Percentiles rank a stretch among this genome's conserved stretches.
Conservation (phyloP, 1,140 invertebrate genomes). For the Pseudoatta argentina region DNA sequence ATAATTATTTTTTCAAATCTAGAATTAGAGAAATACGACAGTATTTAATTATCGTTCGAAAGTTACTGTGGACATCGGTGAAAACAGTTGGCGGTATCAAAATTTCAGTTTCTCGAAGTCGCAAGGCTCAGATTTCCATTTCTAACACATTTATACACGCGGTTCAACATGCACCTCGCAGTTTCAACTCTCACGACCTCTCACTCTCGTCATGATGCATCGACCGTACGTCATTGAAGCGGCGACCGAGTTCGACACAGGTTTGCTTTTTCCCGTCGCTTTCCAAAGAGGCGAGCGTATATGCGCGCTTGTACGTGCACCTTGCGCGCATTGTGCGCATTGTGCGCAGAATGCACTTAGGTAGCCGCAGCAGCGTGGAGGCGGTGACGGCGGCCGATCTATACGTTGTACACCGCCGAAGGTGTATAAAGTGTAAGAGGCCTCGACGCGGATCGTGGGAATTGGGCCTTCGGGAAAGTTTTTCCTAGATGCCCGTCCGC, state of each 20-base stretch:
- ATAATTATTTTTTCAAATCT: neutral
- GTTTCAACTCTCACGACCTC: conserved; percentile 51
- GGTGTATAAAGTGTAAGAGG: conserved; percentile 31
- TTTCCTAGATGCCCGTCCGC: conserved; percentile 52
- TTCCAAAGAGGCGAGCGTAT: conserved; percentile 32
- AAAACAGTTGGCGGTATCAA: neutral
- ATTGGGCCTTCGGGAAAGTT: conserved; percentile 74
- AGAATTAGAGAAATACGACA: neutral
- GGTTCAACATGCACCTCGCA: neutral
- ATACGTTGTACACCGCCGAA: neutral
- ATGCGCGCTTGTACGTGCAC: conserved; percentile 8
- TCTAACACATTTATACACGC: conserved; percentile 1
- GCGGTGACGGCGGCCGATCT: neutral
- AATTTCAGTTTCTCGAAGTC: conserved; percentile 9
- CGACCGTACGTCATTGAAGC: neutral
- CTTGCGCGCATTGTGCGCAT: conserved; percentile 67
- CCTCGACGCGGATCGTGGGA: conserved; percentile 72
- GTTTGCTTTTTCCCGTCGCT: conserved; percentile 47
- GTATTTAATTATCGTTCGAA: neutral
- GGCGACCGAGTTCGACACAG: conserved; percentile 15
- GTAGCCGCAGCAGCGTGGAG: neutral
- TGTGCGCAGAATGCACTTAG: conserved; percentile 63
- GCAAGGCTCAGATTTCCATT: conserved; percentile 1
- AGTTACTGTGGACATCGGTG: neutral
- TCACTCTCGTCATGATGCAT: conserved; percentile 50